Percentiles rank a stretch among this genome's conserved stretches.
These are phyloP conservation scores for Eciton burchellii DNA, from an alignment of 1,140 invertebrate species.

Conservation along the genomic window DNA sequence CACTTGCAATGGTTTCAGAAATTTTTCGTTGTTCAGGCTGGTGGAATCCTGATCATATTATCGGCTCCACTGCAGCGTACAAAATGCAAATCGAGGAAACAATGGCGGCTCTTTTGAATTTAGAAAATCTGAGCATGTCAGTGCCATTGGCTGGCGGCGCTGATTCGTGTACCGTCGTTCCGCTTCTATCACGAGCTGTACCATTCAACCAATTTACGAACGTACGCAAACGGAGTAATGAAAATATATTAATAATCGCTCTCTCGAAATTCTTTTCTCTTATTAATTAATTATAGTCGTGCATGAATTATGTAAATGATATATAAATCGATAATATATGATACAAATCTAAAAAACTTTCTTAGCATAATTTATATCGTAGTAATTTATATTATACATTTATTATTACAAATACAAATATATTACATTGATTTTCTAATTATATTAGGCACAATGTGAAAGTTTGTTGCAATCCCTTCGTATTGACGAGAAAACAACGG, in stretches of 20 bases:
- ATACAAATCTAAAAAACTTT: too few relatives aligned
- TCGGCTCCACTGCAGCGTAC: conserved; percentile 77
- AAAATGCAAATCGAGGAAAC: conserved; percentile 76
- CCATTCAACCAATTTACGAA: conserved; percentile 72
- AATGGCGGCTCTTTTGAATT: conserved; percentile 73
- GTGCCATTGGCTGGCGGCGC: conserved; percentile 79
- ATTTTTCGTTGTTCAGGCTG: conserved; percentile 71
- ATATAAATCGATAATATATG: too few relatives aligned
- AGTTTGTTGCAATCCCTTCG: conserved; percentile 72
- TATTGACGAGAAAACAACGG: conserved; percentile 53
- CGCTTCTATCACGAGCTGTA: conserved; percentile 76
- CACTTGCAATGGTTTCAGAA: conserved; percentile 77
- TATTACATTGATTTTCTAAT: neutral
- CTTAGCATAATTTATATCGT: too few relatives aligned
- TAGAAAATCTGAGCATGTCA: conserved; percentile 76
- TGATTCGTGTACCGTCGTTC: conserved; percentile 78
- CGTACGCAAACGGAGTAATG: conserved; percentile 62
- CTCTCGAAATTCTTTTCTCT: too few relatives aligned
- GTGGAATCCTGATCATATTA: conserved; percentile 77
- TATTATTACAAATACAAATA: neutral
- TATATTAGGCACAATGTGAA: conserved; percentile 70
- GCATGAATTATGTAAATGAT: too few relatives aligned
- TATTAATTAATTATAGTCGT: too few relatives aligned
- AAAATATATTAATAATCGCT: too few relatives aligned
- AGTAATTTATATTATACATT: too few relatives aligned